Evolutionary conservation across 2,797 vertebrate species (phyloP).

Genomic region (Brachyrhaphis roseni): DNA sequence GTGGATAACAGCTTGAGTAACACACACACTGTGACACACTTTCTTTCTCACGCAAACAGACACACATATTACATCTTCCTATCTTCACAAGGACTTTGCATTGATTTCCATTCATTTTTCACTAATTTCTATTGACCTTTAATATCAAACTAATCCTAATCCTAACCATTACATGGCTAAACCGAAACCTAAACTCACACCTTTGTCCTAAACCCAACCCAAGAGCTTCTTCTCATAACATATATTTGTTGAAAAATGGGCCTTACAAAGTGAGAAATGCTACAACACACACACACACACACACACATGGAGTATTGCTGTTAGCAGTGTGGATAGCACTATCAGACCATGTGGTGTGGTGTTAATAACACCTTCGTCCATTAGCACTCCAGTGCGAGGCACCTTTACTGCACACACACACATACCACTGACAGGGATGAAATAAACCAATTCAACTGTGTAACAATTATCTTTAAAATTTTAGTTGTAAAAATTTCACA

Average conservation of each 20-base stretch:
- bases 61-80: neutral
- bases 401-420: slow-evolving; percentile 21
- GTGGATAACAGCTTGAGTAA: slow-evolving; percentile 58
- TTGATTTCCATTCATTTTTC: neutral
- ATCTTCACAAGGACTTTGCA: neutral
- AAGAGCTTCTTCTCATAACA: neutral
- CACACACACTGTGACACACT: slow-evolving; percentile 21
- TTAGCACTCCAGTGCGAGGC: slow-evolving; percentile 67
- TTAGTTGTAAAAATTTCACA: neutral
- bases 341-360: slow-evolving; percentile 63
- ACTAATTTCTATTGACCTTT: neutral
- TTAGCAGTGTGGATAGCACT: slow-evolving; percentile 60
- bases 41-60: neutral
- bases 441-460: slow-evolving; percentile 11
- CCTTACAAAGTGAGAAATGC: neutral
- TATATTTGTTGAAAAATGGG: neutral
- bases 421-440: slow-evolving; percentile 10
- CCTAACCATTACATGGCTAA: neutral
- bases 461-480: neutral
- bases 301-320: slow-evolving; percentile 25
- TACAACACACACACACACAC: neutral
- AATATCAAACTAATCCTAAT: neutral
- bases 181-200: neutral
- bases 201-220: neutral
- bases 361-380: slow-evolving; percentile 77